Percentiles rank a stretch among this genome's conserved stretches.
Conservation (phyloP, 2,113 vertebrate species). For the Cyanoramphus novaezelandiae region DNA sequence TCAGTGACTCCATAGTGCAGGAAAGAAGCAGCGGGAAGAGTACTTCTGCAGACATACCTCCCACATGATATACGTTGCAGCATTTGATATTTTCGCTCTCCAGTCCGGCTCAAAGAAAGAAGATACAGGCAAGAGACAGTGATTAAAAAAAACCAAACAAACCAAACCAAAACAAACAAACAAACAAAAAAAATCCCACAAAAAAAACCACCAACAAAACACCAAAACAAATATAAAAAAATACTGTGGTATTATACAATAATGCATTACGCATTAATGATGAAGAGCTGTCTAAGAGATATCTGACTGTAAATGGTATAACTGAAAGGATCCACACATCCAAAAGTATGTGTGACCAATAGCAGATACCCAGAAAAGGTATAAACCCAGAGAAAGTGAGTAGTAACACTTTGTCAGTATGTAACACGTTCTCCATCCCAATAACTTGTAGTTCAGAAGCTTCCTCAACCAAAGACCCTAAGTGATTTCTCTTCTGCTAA, state of each 20-base stretch:
- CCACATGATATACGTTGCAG: not conserved
- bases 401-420: not conserved
- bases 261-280: not conserved
- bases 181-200: not conserved
- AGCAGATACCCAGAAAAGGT: not conserved
- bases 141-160: not conserved
- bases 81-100: not conserved
- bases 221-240: not conserved
- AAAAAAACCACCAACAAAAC: not conserved
- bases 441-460: not conserved
- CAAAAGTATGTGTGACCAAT: not conserved
- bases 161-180: not conserved
- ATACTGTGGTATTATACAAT: not conserved
- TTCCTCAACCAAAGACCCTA: not conserved
- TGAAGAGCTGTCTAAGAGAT: not conserved
- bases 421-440: not conserved
- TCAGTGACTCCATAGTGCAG: not conserved
- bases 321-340: not conserved
- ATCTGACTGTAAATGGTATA: not conserved
- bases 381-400: not conserved
- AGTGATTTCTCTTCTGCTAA: not conserved
- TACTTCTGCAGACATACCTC: not conserved
- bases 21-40: not conserved
- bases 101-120: not conserved
- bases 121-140: not conserved